These are phyloP conservation scores for Acronicta leporina DNA, from an alignment of 2,888 invertebrate species.

Conservation along the genomic window DNA sequence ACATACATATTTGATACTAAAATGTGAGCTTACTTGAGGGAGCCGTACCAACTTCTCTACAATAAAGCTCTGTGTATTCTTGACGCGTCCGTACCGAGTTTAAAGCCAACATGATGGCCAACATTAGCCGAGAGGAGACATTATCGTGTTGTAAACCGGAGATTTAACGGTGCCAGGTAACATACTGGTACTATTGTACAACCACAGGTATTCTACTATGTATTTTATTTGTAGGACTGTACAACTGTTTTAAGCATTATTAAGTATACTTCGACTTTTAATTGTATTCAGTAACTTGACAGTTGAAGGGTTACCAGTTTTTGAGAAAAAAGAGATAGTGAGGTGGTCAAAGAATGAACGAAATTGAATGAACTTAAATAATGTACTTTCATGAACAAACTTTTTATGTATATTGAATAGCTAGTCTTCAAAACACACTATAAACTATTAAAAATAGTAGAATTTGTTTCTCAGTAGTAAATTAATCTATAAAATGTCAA, in stretches of 20 bases:
- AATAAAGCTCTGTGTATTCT: slow-evolving; percentile 40
- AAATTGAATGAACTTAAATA: too few species aligned
- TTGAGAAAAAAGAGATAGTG: too few species aligned
- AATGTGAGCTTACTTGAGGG: background rate
- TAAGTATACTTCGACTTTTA: too few species aligned
- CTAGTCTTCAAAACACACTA: too few species aligned
- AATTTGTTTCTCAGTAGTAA: too few species aligned
- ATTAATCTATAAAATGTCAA: too few species aligned
- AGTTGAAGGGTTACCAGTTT: too few species aligned
- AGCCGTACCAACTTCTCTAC: slow-evolving; percentile 31
- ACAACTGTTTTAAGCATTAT: slow-evolving; percentile 20
- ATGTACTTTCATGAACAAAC: too few species aligned
- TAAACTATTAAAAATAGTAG: too few species aligned
- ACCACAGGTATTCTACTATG: slow-evolving; percentile 35
- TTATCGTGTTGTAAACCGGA: slow-evolving; percentile 77
- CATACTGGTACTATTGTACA: slow-evolving; percentile 52
- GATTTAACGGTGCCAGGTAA: slow-evolving; percentile 71
- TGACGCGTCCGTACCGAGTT: slow-evolving; percentile 44
- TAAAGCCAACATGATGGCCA: slow-evolving; percentile 52
- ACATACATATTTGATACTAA: background rate
- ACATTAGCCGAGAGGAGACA: slow-evolving; percentile 61
- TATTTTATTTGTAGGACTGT: slow-evolving; percentile 20
- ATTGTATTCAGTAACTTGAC: too few species aligned
- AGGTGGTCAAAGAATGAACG: too few species aligned
- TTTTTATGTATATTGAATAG: too few species aligned